Percentiles rank a stretch among this genome's conserved stretches.
Evolutionary conservation across 2,888 invertebrate genomes (phyloP).

Genomic region (Bimastos eiseni): DNA sequence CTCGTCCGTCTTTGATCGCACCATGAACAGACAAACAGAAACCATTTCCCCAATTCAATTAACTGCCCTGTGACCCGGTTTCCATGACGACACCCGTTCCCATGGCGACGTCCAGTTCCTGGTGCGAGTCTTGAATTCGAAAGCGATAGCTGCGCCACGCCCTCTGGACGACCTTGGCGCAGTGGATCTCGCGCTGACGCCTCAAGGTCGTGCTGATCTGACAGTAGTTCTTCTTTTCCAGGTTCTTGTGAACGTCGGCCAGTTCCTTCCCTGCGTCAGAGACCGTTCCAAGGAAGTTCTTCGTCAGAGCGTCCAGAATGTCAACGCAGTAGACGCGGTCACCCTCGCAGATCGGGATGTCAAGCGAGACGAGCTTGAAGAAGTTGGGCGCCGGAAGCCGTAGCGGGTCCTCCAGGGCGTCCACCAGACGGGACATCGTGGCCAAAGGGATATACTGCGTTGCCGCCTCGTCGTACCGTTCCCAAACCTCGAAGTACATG

Average conservation of each 20-base stretch:
- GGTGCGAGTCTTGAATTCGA: background rate
- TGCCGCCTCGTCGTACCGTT: conserved; percentile 95
- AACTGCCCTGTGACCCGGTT: background rate
- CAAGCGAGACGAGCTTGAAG: conserved; percentile 97
- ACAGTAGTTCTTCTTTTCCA: conserved; percentile 84
- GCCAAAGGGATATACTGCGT: conserved; percentile 95
- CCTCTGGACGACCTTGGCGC: conserved; percentile 90
- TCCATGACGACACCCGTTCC: background rate
- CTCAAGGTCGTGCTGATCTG: conserved; percentile 91
- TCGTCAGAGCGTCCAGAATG: conserved; percentile 94
- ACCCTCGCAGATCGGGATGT: conserved; percentile 93
- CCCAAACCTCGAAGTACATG: conserved; percentile 99
- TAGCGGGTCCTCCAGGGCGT: conserved; percentile 91
- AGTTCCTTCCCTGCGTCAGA: conserved; percentile 66
- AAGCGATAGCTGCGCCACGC: conserved; percentile 35
- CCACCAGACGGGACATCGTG: conserved; percentile 87
- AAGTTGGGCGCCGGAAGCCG: conserved; percentile 96
- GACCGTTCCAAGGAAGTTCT: conserved; percentile 96
- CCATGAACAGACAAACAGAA: background rate
- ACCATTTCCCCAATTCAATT: background rate
- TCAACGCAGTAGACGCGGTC: conserved; percentile 98
- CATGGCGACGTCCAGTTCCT: background rate
- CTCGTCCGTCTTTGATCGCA: background rate
- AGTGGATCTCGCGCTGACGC: conserved; percentile 94
- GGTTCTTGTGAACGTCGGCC: conserved; percentile 40